A percentile compares a stretch with the other conserved stretches of the same genome.
phyloP scores from a whole-genome alignment of 2,113 vertebrate species.

The Eclectus roratus region DNA sequence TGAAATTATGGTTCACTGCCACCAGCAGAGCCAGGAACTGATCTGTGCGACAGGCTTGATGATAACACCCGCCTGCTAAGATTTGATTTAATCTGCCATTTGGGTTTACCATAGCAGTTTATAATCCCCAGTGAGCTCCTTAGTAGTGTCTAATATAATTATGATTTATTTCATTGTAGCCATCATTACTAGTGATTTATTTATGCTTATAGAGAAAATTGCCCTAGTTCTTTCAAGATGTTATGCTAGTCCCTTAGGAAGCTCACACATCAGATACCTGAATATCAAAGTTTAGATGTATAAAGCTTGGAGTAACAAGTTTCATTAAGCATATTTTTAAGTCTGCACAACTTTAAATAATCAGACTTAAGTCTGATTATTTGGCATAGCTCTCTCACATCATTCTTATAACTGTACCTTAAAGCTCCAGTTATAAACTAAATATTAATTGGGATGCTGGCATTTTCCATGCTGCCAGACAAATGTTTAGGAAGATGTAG shows the following conservation, averaged over 20 bases:
- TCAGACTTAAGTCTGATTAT: not conserved
- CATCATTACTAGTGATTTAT: not conserved
- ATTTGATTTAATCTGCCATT: not conserved
- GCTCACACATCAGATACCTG: not conserved
- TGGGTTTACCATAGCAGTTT: not conserved
- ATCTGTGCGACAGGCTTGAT: not conserved
- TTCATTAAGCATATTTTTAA: not conserved
- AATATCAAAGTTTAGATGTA: not conserved
- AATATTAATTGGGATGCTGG: conserved; percentile 28
- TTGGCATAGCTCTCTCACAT: not conserved
- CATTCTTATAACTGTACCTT: not conserved
- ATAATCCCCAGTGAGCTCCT: not conserved
- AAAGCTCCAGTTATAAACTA: not conserved
- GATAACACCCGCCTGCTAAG: not conserved
- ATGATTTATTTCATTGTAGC: not conserved
- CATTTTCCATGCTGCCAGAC: conserved; percentile 16
- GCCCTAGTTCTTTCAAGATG: not conserved
- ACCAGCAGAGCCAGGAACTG: not conserved
- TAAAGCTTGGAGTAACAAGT: not conserved
- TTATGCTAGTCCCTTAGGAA: not conserved
- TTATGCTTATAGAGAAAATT: not conserved
- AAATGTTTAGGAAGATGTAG: not conserved
- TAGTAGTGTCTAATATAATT: not conserved
- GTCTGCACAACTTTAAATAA: not conserved
- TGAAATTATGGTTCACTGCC: not conserved